Base-by-base conservation (phyloP, 2,888 invertebrate species). In the Agelastica alni region DNA sequence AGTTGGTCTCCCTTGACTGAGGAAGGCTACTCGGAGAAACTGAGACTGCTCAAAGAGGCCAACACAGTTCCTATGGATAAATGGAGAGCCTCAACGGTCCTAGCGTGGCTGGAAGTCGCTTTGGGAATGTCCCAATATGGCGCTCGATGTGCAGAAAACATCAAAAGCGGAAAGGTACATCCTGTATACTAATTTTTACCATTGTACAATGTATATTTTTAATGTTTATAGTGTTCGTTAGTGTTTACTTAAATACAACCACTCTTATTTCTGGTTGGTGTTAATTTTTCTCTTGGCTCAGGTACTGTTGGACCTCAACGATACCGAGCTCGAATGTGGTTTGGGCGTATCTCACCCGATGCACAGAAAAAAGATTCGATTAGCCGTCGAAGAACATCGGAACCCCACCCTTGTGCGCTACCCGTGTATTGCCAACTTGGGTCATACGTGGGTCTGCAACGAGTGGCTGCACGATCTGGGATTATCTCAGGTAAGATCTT, bases 71-170 rank as follows among this genome's bases (percentile, higher is more conserved):
- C 94, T 4, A 88, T 96, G 79, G 89, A 92, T 56, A 81, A 92
- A 70, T 96, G 96, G 96, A 84, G 93, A 53, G 93, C 96, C 9
- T 90, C 93, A 0, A 94, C 94, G 56, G 94, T 96, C 48, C 83
- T 95, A 31, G 94, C 96, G 1, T 96, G 96, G 96, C 80, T 96
- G 44, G 96, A 96, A 76, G 87, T 96, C 20, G 92, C 93, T 0
- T 83, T 96, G 4, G 94, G 93, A 46, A 95, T 96, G 95, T 93
- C 94, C 0, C 93, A 93, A 70, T 95, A 95, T 68, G 93, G 93
- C 2, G 85, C 89, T 14, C 83, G 90, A 37, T 93, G 95, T 69
- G 91, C 93, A 13, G 93, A 95, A 73, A 96, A 96, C 75, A 90
- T 96, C 60, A 95, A 96, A 76, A 95, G 94, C 74, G 96, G 96